phyloP scores from a whole-genome alignment of 2,797 vertebrate species.

The Falco rusticolus region DNA sequence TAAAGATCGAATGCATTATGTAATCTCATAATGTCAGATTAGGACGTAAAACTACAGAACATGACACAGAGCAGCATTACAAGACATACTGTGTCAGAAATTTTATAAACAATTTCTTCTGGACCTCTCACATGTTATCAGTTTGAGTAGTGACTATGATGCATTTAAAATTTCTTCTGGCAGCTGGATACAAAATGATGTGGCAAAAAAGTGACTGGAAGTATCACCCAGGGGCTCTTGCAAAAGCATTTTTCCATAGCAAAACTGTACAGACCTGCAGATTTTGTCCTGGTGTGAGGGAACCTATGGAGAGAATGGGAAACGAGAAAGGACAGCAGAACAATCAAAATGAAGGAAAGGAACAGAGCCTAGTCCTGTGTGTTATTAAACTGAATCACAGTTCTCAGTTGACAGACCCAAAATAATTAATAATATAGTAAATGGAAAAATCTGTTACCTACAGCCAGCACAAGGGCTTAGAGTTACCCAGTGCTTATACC shows the following conservation, averaged over 20 bases:
- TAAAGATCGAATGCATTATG: constrained; percentile 64
- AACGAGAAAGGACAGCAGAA: not conserved
- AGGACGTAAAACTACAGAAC: constrained; percentile 59
- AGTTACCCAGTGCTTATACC: not conserved
- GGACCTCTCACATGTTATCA: constrained; percentile 59
- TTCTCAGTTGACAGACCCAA: not conserved
- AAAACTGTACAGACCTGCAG: not conserved
- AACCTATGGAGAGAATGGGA: not conserved
- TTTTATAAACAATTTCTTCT: constrained; percentile 66
- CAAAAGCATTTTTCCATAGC: not conserved
- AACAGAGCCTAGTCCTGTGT: not conserved
- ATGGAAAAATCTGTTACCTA: not conserved
- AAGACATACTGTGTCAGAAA: constrained; percentile 62
- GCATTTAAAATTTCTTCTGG: constrained; percentile 60
- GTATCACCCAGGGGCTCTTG: constrained; percentile 22
- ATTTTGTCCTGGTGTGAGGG: not conserved
- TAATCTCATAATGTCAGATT: constrained; percentile 70
- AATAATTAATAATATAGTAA: not conserved
- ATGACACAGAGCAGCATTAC: constrained; percentile 57
- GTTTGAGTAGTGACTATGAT: constrained; percentile 58
- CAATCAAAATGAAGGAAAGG: not conserved
- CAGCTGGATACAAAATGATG: constrained; percentile 59
- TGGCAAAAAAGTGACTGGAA: constrained; percentile 46
- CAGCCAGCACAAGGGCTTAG: not conserved
- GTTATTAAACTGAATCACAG: not conserved